Percentiles rank a stretch among this genome's conserved stretches.
phyloP scores from a whole-genome alignment of 2,888 invertebrate species.

The Cephus nigrinus region DNA sequence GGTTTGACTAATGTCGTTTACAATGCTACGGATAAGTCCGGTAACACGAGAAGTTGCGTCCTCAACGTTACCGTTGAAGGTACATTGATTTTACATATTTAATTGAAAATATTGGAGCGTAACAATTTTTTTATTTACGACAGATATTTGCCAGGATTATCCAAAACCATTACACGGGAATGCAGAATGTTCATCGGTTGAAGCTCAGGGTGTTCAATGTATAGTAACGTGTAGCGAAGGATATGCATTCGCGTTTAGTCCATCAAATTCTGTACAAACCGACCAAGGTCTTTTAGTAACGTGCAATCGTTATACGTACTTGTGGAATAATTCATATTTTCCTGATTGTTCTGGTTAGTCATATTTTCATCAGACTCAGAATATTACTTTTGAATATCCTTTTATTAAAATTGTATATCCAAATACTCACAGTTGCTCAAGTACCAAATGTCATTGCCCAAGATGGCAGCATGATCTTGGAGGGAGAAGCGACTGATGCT shows the following conservation, averaged over 20 bases:
- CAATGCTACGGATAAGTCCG: conserved; percentile 70
- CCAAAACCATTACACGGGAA: conserved; percentile 67
- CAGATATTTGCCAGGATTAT: conserved; percentile 65
- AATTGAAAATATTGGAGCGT: background rate
- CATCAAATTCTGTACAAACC: conserved; percentile 38
- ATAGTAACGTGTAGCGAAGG: conserved; percentile 72
- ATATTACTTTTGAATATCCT: background rate
- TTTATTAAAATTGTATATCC: conserved; percentile 9
- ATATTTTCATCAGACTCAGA: background rate
- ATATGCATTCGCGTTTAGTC: conserved; percentile 70
- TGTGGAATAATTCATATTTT: conserved; percentile 40
- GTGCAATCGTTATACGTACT: conserved; percentile 36
- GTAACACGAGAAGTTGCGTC: conserved; percentile 71
- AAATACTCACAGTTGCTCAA: conserved; percentile 62
- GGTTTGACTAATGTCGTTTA: conserved; percentile 72
- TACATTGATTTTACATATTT: conserved; percentile 35
- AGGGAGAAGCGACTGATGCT: conserved; percentile 55
- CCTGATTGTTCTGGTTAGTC: conserved; percentile 72
- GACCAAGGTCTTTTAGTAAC: conserved; percentile 52
- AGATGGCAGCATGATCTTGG: conserved; percentile 66
- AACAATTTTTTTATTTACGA: conserved; percentile 10
- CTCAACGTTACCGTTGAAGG: conserved; percentile 73
- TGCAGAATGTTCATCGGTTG: conserved; percentile 65
- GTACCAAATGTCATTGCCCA: conserved; percentile 68
- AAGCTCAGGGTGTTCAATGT: conserved; percentile 67